Percentiles rank a stretch among this genome's conserved stretches.
Evolutionary conservation across 53 echinoderm and acorn worm species (phyloP).

Genomic region (Temnopleurus reevesii): DNA sequence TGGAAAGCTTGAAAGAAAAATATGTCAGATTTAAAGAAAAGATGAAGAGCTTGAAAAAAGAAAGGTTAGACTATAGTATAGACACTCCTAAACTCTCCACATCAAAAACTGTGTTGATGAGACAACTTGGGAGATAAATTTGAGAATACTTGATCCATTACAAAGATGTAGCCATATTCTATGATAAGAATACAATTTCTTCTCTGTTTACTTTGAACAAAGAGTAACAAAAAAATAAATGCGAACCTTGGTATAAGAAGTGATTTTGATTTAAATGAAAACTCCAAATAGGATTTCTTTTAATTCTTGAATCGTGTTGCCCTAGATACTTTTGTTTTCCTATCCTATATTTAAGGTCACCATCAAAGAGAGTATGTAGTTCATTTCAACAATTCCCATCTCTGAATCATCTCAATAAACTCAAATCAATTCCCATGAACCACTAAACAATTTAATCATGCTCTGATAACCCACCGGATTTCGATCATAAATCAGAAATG

Average conservation of each 20-base stretch:
- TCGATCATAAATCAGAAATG: background rate
- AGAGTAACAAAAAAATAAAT: no score
- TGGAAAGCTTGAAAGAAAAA: background rate
- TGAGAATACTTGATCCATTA: no score
- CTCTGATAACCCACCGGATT: background rate
- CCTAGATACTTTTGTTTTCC: background rate
- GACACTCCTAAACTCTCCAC: no score
- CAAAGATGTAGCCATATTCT: no score
- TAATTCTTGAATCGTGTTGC: background rate
- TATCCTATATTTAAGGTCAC: background rate
- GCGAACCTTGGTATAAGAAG: no score
- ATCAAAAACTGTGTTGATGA: no score
- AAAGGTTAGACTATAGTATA: background rate
- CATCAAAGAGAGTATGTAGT: background rate
- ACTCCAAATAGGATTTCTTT: no score
- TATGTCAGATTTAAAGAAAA: no score
- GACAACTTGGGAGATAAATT: no score
- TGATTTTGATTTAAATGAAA: no score
- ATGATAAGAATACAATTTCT: no score
- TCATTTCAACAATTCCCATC: background rate
- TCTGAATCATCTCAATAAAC: background rate
- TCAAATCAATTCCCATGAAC: background rate
- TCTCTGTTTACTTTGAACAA: no score
- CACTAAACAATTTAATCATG: conserved; percentile 22
- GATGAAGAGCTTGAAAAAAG: background rate